A percentile compares a stretch with the other conserved stretches of the same genome.
These are phyloP conservation scores for Lepisosteus oculatus DNA, from an alignment of 2,113 vertebrate genomes.

Conservation along the genomic window DNA sequence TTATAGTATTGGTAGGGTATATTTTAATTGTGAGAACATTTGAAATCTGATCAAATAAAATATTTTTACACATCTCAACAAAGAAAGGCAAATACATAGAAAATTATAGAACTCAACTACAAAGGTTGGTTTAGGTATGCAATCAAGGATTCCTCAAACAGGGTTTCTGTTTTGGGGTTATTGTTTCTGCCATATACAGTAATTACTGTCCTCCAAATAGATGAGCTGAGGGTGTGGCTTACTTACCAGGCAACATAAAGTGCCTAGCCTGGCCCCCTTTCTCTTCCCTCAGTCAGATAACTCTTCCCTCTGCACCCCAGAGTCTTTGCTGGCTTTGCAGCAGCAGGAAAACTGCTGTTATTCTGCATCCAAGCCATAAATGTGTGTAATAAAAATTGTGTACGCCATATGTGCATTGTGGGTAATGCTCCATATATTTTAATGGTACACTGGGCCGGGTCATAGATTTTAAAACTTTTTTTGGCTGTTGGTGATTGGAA, in stretches of 20 bases:
- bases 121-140: too few relatives aligned
- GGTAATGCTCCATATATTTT: slow-evolving; percentile 69
- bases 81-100: too few relatives aligned
- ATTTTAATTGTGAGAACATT: too few relatives aligned
- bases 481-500: slow-evolving; percentile 42
- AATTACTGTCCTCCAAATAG: too few relatives aligned
- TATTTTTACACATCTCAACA: too few relatives aligned
- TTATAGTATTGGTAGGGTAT: too few relatives aligned
- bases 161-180: too few relatives aligned
- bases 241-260: not conserved
- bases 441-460: slow-evolving; percentile 52
- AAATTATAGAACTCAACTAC: too few relatives aligned
- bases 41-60: too few relatives aligned
- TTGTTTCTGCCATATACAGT: too few relatives aligned
- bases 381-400: slow-evolving; percentile 59
- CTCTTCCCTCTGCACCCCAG: slow-evolving; percentile 5
- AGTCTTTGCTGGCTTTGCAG: slow-evolving; percentile 25
- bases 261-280: not conserved
- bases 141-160: not conserved
- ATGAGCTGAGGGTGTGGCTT: not conserved
- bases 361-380: slow-evolving; percentile 53
- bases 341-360: slow-evolving; percentile 47
- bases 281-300: slow-evolving; percentile 16
- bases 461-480: slow-evolving; percentile 53
- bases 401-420: slow-evolving; percentile 50